A percentile compares a stretch with the other conserved stretches of the same genome.
phyloP scores from a whole-genome alignment of 2,113 vertebrate species.

The Pangasianodon gigas region DNA sequence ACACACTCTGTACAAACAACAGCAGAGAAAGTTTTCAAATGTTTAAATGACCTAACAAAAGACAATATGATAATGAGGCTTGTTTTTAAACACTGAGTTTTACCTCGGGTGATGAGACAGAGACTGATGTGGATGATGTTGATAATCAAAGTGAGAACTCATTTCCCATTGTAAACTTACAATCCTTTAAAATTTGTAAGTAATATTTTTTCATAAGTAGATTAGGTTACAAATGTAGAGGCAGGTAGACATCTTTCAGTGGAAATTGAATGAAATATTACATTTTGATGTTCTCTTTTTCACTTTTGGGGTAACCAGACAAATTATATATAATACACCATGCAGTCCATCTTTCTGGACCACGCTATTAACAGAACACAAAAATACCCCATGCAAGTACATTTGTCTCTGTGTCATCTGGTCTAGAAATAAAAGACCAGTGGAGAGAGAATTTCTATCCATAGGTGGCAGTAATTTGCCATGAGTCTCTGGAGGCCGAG shows the following conservation, averaged over 20 bases:
- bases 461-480: slow-evolving; percentile 58
- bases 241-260: background rate
- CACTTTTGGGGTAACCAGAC: background rate
- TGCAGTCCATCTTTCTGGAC: background rate
- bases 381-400: background rate
- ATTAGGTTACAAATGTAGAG: background rate
- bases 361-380: background rate
- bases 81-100: background rate
- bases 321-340: background rate
- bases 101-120: background rate
- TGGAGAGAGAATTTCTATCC: slow-evolving; percentile 41
- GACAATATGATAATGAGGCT: background rate
- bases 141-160: background rate
- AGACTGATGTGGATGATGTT: background rate
- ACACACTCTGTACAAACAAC: background rate
- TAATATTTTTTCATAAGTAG: background rate
- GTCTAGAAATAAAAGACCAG: slow-evolving; percentile 13
- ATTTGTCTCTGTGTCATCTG: background rate
- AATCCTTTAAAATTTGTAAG: background rate
- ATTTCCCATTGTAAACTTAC: background rate
- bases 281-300: background rate
- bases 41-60: background rate
- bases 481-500: slow-evolving; percentile 29
- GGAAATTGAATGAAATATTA: background rate
- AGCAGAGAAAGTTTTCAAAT: background rate